Conservation (phyloP, 1,140 invertebrate species). For the Latrodectus geometricus region DNA sequence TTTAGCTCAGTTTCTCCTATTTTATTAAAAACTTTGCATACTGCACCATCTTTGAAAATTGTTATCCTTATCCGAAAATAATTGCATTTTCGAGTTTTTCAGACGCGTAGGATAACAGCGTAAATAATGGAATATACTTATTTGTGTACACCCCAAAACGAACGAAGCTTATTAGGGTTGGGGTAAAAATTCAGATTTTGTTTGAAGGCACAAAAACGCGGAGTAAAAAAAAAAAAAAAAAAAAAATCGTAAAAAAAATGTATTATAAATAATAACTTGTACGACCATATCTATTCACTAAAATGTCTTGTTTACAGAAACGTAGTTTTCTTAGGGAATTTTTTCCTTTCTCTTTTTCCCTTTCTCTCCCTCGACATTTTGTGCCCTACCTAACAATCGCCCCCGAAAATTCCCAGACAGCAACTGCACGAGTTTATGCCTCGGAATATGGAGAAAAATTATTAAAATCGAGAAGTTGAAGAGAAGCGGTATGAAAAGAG, state of each 20-base stretch:
- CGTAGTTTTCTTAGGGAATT: not conserved
- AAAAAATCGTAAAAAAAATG: not conserved
- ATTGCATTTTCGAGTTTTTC: not conserved
- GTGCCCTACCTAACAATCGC: conserved; percentile 8
- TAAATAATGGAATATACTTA: conserved; percentile 15
- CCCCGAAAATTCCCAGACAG: not conserved
- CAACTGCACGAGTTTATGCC: not conserved
- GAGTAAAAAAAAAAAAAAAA: not conserved
- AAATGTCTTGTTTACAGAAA: not conserved
- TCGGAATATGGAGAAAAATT: conserved; percentile 12
- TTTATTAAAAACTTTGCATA: not conserved
- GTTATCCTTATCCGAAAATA: conserved; percentile 13
- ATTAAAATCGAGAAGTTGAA: conserved; percentile 7
- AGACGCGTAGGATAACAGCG: not conserved
- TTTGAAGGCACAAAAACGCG: conserved; percentile 1
- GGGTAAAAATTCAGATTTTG: conserved; percentile 22
- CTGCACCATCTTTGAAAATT: not conserved
- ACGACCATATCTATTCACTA: not conserved
- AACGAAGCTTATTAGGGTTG: conserved; percentile 19
- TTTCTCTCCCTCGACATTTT: conserved; percentile 1
- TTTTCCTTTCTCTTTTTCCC: not conserved
- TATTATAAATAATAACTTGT: not conserved
- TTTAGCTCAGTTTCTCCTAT: not conserved
- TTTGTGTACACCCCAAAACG: not conserved
- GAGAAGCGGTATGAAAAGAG: not conserved